A percentile compares a stretch with the other conserved stretches of the same genome.
Conservation (phyloP, 2,888 invertebrate species). For the Margaritifera margaritifera region DNA sequence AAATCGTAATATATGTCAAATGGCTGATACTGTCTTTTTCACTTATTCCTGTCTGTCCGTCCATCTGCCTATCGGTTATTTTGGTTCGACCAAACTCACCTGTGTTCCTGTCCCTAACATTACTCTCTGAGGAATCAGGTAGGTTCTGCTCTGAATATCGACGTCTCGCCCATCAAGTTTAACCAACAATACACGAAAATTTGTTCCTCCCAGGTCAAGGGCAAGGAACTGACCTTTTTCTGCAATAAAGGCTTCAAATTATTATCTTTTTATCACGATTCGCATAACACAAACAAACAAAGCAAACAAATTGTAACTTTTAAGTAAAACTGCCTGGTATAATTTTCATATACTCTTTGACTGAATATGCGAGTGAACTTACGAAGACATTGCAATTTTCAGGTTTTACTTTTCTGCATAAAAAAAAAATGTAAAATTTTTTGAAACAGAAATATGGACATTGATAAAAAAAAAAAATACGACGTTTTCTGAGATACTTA, state of each 20-base stretch:
- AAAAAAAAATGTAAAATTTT: no score
- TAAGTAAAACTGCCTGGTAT: not conserved
- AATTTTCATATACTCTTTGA: not conserved
- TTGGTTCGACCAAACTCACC: conserved; percentile 64
- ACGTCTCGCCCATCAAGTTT: conserved; percentile 87
- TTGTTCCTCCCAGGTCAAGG: conserved; percentile 97
- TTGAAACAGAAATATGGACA: not conserved
- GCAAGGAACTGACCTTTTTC: conserved; percentile 96
- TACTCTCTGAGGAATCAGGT: conserved; percentile 93
- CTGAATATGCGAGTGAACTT: not conserved
- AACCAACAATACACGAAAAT: conserved; percentile 96
- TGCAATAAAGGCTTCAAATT: conserved; percentile 71
- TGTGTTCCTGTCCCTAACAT: conserved; percentile 91
- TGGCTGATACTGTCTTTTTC: no score
- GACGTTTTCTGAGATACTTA: no score
- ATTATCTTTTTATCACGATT: not conserved
- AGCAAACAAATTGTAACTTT: not conserved
- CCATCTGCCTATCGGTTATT: no score
- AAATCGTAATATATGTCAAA: no score
- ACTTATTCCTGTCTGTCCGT: no score
- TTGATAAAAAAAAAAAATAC: no score
- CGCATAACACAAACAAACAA: not conserved
- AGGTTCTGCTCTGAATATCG: conserved; percentile 97
- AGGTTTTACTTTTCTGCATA: not conserved
- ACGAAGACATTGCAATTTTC: not conserved